Evolutionary conservation across 2,888 invertebrate genomes (phyloP), one percentile per base, ranked within the genome.

Genomic region (Acronicta psi): DNA sequence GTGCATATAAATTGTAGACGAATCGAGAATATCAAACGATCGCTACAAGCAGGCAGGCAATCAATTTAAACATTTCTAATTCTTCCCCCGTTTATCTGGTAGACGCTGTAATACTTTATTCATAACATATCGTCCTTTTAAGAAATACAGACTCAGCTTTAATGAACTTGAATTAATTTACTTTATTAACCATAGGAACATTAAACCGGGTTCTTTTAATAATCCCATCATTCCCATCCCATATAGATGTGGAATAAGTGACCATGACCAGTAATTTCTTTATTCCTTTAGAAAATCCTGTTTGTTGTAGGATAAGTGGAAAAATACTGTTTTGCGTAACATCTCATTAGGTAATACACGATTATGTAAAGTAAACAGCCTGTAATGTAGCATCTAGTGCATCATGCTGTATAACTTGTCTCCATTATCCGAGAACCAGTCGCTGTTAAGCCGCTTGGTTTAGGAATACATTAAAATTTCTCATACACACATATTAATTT

Each of bases 361-460:
- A 82, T 84, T 84, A 84, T 81, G 82, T 81, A 83, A 82, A 81
- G 60, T 73, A 74, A 77, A 78, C 75, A 73, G 73, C 70, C 57
- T 66, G 69, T 79, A 78, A 78, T 75, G 64, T 59, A 53, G 59
- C 67, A 55, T 77, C 75, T 77, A 74, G 75, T 75, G 72, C 73
- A 75, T 74, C 69, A 68, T 67, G 62, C 68, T 73, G 73, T 69
- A 67, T 62, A 73, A 67, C 66, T 67, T 49, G 63, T 53, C 54
- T 65, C 59, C 62, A 75, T 74, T 73, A 79, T 69, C 58, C 59
- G 43, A 75, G 73, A 73, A 76, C 71, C 71, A 59, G 74, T 54
- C 49, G 57, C 69, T 62, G 62, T 65, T 66, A 71, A 64, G 46
- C 23, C 55, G 56, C 38, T 62, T 64, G 57, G 45, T 59, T 68